Evolutionary conservation across 2,888 invertebrate genomes (phyloP).

Genomic region (Nysson spinosus): DNA sequence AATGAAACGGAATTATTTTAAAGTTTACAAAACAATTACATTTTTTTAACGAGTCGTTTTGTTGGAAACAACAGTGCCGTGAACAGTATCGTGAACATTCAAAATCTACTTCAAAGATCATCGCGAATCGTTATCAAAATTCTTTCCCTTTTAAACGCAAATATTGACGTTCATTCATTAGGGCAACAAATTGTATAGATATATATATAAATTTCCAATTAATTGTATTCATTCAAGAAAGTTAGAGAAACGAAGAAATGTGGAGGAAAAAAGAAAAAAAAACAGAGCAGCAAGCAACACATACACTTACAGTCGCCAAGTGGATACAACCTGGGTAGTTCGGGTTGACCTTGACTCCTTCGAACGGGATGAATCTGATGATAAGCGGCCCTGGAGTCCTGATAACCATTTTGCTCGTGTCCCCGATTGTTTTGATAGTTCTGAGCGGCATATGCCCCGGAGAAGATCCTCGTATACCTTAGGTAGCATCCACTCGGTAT

Average conservation of each 20-base stretch:
- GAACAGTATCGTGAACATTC: no score
- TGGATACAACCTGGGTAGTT: slow-evolving; percentile 48
- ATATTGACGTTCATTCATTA: no score
- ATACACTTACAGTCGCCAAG: slow-evolving; percentile 69
- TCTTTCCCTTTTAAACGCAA: no score
- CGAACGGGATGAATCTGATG: slow-evolving; percentile 70
- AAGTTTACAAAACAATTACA: no score
- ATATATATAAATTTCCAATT: no score
- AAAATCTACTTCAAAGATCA: no score
- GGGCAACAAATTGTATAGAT: no score
- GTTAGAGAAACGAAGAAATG: no score
- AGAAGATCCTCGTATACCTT: slow-evolving; percentile 72
- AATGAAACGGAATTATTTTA: no score
- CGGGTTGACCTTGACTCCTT: slow-evolving; percentile 50
- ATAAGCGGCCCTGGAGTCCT: slow-evolving; percentile 67
- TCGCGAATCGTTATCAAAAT: no score
- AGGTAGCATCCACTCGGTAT: slow-evolving; percentile 73
- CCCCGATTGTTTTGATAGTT: slow-evolving; percentile 63
- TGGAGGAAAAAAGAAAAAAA: background rate
- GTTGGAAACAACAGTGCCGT: no score
- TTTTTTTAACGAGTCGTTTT: background rate
- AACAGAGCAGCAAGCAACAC: slow-evolving; percentile 32
- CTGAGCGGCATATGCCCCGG: slow-evolving; percentile 68
- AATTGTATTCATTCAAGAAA: no score
- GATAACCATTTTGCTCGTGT: slow-evolving; percentile 64